Evolutionary conservation across 2,113 vertebrate species (phyloP).

Genomic region (Petrocephalus zakoni): DNA sequence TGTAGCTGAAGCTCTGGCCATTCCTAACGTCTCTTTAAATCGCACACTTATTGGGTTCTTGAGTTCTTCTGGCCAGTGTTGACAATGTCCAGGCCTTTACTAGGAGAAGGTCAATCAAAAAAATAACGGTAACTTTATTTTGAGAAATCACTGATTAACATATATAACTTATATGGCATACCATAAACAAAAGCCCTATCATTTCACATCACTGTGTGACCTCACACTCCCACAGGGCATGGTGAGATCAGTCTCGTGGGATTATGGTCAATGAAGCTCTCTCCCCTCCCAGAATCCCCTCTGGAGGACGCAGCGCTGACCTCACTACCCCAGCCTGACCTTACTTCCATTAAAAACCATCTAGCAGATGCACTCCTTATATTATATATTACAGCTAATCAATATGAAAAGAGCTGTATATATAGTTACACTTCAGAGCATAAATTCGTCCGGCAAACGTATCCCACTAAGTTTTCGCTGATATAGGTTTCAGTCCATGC

Average conservation of each 20-base stretch:
- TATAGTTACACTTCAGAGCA: background rate
- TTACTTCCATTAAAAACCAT: background rate
- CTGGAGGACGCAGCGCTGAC: background rate
- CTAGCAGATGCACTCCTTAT: background rate
- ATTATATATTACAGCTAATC: background rate
- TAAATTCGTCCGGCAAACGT: background rate
- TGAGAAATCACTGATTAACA: no score
- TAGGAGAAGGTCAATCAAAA: background rate
- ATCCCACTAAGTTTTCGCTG: background rate
- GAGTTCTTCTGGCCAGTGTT: background rate
- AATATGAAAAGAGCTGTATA: background rate
- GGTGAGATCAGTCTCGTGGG: background rate
- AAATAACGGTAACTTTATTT: background rate
- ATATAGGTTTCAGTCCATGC: background rate
- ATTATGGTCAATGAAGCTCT: background rate
- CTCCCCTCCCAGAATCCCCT: background rate
- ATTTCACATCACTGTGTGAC: background rate
- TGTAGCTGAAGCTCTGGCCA: background rate
- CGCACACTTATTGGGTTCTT: background rate
- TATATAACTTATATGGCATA: background rate
- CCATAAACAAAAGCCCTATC: background rate
- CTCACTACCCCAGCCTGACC: background rate
- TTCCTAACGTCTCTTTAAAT: background rate
- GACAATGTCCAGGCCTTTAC: background rate
- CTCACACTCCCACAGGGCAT: background rate